These are phyloP conservation scores for Scylla paramamosain DNA, from an alignment of 1,140 invertebrate genomes.

Conservation along the genomic window DNA sequence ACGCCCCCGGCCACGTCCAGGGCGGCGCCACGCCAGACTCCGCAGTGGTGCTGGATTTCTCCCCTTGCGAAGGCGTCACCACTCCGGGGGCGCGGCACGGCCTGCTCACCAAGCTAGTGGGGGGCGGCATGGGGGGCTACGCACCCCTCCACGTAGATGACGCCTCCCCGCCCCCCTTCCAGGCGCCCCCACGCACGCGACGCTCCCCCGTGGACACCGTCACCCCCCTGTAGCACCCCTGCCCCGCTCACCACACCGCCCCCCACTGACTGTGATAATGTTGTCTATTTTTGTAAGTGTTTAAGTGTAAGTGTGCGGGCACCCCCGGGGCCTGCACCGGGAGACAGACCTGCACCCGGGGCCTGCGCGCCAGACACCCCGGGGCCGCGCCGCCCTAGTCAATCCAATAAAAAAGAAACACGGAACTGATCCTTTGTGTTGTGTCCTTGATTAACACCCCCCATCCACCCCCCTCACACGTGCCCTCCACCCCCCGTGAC, in stretches of 20 bases:
- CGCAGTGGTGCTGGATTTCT: slow-evolving; percentile 62
- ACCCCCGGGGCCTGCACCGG: no score
- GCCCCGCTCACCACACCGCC: background rate
- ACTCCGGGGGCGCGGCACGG: background rate
- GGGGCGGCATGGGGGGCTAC: slow-evolving; percentile 55
- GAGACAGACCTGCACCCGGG: background rate
- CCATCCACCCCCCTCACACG: background rate
- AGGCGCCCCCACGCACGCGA: background rate
- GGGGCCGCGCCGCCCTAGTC: background rate
- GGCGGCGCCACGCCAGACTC: slow-evolving; percentile 57
- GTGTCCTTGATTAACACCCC: background rate
- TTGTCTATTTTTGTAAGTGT: no score
- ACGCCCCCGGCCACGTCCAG: background rate
- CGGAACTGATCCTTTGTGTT: background rate
- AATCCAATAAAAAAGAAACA: background rate
- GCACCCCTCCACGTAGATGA: slow-evolving; percentile 60
- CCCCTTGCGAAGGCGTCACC: background rate
- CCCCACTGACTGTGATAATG: background rate
- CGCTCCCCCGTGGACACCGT: background rate
- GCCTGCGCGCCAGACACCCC: background rate
- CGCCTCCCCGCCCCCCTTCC: slow-evolving; percentile 37
- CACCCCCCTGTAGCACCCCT: background rate
- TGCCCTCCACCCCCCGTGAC: background rate
- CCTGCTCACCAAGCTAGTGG: slow-evolving; percentile 60
- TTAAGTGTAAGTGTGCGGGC: no score